Conservation (phyloP, 2,113 vertebrate species). For the Oryzias woworae region DNA sequence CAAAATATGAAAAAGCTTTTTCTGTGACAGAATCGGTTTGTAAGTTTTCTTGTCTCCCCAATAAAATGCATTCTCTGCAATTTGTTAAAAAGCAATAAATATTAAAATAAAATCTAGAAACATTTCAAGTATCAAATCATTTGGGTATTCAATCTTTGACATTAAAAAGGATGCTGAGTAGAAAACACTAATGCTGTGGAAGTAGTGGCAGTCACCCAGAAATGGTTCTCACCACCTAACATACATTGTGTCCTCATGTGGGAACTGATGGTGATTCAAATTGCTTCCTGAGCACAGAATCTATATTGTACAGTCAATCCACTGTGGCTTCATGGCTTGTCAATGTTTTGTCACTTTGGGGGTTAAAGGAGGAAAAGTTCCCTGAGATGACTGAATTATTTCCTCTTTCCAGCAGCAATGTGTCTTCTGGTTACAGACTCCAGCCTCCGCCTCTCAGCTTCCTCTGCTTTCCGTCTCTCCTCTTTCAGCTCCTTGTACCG, state of each 20-base stretch:
- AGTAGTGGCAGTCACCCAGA: conserved; percentile 9
- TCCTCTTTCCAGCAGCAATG: conserved; percentile 62
- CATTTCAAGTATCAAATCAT: conserved; percentile 73
- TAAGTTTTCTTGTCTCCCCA: conserved; percentile 14
- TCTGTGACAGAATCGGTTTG: conserved; percentile 4
- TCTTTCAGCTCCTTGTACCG: conserved; percentile 94
- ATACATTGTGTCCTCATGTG: background rate
- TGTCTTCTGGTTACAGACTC: conserved; percentile 75
- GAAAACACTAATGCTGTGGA: conserved; percentile 3
- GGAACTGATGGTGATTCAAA: conserved; percentile 25
- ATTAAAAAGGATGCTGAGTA: conserved; percentile 23
- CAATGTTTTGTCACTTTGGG: background rate
- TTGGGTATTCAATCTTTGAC: conserved; percentile 25
- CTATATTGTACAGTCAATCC: conserved; percentile 12
- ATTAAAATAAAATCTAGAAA: conserved; percentile 69
- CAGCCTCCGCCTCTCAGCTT: conserved; percentile 81
- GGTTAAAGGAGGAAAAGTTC: conserved; percentile 6
- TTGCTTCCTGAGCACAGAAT: conserved; percentile 35
- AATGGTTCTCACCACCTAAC: background rate
- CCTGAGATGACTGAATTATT: conserved; percentile 54
- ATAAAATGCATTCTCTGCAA: conserved; percentile 39
- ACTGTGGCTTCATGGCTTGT: background rate
- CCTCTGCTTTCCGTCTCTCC: conserved; percentile 87
- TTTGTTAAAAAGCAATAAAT: conserved; percentile 73
- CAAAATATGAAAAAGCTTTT: conserved; percentile 3